Conservation (phyloP, 2,113 vertebrate species). For the Datnioides undecimradiatus region DNA sequence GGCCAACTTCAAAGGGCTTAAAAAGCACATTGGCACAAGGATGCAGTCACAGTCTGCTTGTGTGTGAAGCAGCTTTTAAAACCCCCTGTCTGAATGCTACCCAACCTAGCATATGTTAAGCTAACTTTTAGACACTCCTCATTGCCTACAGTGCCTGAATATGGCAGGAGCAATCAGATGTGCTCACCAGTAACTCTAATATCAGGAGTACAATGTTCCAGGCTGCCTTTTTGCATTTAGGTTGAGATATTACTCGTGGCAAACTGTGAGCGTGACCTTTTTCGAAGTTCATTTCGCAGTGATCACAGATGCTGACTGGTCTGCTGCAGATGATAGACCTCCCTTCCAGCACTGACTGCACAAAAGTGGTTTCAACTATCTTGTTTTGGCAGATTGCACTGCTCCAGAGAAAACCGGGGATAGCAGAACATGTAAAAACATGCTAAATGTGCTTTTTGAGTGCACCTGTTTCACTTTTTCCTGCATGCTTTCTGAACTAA, state of each 20-base stretch:
- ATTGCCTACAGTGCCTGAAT: not conserved
- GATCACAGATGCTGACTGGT: conserved; percentile 25
- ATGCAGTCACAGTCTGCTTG: conserved; percentile 11
- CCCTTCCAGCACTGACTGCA: conserved; percentile 1
- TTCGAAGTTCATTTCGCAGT: conserved; percentile 3
- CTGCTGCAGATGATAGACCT: conserved; percentile 30
- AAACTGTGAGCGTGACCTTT: conserved; percentile 29
- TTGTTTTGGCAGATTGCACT: conserved; percentile 15
- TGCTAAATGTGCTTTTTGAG: not conserved
- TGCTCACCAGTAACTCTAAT: not conserved
- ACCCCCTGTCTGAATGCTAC: not conserved
- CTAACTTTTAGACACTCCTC: not conserved
- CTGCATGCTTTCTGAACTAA: not conserved
- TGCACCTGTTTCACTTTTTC: not conserved
- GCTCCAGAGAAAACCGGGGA: not conserved
- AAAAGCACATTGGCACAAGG: conserved; percentile 37
- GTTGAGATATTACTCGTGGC: conserved; percentile 2
- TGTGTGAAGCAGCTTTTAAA: conserved; percentile 4
- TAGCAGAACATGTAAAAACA: not conserved
- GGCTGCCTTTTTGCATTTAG: not conserved
- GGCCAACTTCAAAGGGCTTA: conserved; percentile 48
- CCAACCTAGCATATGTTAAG: not conserved
- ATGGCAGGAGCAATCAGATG: conserved; percentile 3
- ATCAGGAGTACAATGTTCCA: not conserved
- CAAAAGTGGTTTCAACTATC: not conserved